Evolutionary conservation across 2,113 vertebrate species (phyloP).

Genomic region (Rhinolophus sinicus): DNA sequence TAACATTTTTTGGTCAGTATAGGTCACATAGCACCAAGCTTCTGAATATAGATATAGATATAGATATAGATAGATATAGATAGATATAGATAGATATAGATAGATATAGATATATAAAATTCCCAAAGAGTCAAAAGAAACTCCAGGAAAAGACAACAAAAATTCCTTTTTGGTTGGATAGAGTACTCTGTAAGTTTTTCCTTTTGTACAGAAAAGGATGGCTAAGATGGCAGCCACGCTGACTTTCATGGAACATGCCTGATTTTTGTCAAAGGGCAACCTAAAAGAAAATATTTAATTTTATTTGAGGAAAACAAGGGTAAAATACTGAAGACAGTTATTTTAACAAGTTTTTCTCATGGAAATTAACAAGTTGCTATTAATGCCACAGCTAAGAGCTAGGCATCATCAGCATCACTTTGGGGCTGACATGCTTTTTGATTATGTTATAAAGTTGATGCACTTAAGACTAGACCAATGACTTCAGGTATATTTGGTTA

Average conservation of each 20-base stretch:
- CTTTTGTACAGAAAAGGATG: neutral
- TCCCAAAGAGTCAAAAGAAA: neutral
- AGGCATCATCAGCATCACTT: neutral
- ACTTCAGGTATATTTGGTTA: neutral
- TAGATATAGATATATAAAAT: neutral
- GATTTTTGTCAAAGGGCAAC: neutral
- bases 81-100: too few relatives aligned
- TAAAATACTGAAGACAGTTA: neutral
- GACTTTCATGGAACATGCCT: neutral
- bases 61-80: too few relatives aligned
- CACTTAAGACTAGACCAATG: neutral
- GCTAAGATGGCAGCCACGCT: neutral
- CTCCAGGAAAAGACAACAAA: slow-evolving; percentile 2
- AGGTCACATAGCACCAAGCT: neutral
- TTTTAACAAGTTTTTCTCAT: slow-evolving; percentile 3
- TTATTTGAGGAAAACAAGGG: neutral
- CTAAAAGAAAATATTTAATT: slow-evolving; percentile 51
- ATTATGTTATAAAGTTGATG: neutral
- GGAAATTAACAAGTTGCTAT: neutral
- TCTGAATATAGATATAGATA: too few relatives aligned
- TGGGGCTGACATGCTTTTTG: neutral
- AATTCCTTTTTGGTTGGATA: neutral
- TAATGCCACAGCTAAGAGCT: neutral
- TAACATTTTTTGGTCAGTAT: neutral
- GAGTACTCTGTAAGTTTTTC: neutral